These are phyloP conservation scores for Hypotaenidia okinawae DNA, from an alignment of 2,797 vertebrate species.

Conservation along the genomic window DNA sequence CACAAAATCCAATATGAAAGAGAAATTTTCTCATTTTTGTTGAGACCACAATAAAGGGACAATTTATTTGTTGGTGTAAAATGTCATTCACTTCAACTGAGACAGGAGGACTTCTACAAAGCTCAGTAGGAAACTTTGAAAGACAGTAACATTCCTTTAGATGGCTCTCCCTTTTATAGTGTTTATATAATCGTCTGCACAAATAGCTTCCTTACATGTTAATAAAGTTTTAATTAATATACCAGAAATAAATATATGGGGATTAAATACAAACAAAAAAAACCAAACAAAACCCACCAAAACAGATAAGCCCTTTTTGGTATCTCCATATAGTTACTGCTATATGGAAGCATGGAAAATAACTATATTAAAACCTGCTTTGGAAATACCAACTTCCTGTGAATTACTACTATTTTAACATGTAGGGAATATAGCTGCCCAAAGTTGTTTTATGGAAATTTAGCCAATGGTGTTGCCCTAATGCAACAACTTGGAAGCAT, in stretches of 20 bases:
- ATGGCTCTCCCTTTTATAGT: background rate
- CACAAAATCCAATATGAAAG: background rate
- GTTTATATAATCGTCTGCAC: background rate
- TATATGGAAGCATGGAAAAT: background rate
- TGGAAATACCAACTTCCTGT: background rate
- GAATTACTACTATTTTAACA: background rate
- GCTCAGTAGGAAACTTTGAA: background rate
- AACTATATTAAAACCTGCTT: background rate
- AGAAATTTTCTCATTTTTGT: background rate
- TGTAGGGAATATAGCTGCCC: background rate
- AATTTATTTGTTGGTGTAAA: background rate
- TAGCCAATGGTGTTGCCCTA: background rate
- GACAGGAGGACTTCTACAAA: background rate
- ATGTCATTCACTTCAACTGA: background rate
- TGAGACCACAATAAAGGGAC: background rate
- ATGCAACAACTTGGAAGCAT: background rate
- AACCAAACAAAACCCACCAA: too few species aligned
- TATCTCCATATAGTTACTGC: background rate
- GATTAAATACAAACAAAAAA: background rate
- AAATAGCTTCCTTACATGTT: background rate
- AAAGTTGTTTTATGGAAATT: background rate
- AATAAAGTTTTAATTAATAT: background rate
- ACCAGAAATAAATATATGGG: background rate
- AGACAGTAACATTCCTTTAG: background rate
- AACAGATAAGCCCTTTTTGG: rapidly evolving